These are phyloP conservation scores for Caenorhabditis sinica DNA, from an alignment of 2,888 invertebrate species.

Conservation along the genomic window DNA sequence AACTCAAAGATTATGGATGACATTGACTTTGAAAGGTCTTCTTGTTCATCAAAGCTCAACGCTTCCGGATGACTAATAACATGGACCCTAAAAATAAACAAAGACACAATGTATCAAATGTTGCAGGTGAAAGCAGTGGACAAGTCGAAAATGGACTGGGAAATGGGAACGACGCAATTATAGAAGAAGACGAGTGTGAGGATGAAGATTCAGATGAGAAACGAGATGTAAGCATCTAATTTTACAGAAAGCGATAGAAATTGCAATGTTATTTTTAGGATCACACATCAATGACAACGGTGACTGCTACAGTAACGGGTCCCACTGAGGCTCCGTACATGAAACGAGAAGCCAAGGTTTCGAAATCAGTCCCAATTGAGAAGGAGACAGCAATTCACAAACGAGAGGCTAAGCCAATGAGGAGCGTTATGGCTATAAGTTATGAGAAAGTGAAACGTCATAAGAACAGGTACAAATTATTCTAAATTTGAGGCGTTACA, in stretches of 20 bases:
- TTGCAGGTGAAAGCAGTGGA: conserved; percentile 74
- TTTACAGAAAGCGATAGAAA: background rate
- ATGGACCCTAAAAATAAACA: background rate
- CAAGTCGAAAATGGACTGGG: conserved; percentile 76
- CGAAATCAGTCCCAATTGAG: conserved; percentile 70
- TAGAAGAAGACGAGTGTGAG: conserved; percentile 77
- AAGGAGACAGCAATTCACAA: conserved; percentile 74
- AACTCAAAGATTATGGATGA: conserved; percentile 27
- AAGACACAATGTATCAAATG: background rate
- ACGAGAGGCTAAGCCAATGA: conserved; percentile 71
- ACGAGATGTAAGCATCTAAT: conserved; percentile 38
- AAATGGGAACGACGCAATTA: conserved; percentile 72
- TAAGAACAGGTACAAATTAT: conserved; percentile 76
- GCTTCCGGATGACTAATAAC: conserved; percentile 41
- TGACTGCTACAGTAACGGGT: conserved; percentile 69
- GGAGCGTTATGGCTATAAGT: conserved; percentile 75
- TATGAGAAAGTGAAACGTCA: conserved; percentile 83
- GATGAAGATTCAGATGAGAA: conserved; percentile 70
- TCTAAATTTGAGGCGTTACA: background rate
- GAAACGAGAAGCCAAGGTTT: conserved; percentile 71
- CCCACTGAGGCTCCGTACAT: conserved; percentile 68
- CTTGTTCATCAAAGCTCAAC: conserved; percentile 43
- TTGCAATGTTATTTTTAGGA: conserved; percentile 40
- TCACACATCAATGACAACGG: conserved; percentile 69
- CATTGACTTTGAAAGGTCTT: conserved; percentile 17